phyloP scores from a whole-genome alignment of 2,888 invertebrate species.

The Tenthredo amoena region DNA sequence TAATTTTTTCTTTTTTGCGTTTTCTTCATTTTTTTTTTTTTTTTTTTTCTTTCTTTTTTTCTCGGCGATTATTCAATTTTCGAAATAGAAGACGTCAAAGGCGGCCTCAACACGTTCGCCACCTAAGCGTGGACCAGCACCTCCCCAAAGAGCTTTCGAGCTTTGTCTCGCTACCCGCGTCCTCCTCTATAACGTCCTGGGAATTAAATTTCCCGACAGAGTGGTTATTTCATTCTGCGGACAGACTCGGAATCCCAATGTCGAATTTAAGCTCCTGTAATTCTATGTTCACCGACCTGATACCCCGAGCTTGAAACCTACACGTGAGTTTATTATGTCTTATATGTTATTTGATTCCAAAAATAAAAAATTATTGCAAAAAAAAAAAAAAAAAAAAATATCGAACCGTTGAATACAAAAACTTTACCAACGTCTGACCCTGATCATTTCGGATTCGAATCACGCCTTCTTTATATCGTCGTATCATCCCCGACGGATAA shows the following conservation, averaged over 20 bases:
- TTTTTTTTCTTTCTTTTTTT: neutral
- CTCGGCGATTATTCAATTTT: neutral
- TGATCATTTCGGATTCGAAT: no score
- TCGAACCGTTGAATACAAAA: no score
- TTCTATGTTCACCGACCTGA: neutral
- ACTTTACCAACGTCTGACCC: no score
- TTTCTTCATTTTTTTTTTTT: neutral
- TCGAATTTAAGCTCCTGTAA: neutral
- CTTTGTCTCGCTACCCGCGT: slow-evolving; percentile 53
- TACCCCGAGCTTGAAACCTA: neutral
- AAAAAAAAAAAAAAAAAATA: neutral
- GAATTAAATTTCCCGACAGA: slow-evolving; percentile 69
- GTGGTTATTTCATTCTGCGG: slow-evolving; percentile 66
- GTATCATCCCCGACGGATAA: no score
- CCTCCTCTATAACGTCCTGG: slow-evolving; percentile 55
- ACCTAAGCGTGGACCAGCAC: slow-evolving; percentile 7
- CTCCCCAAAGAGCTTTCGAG: slow-evolving; percentile 41
- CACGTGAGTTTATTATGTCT: no score
- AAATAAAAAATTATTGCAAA: neutral
- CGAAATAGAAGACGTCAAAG: neutral
- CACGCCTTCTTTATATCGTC: no score
- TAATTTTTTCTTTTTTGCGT: slow-evolving; percentile 37
- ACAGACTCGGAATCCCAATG: slow-evolving; percentile 67
- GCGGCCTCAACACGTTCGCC: neutral
- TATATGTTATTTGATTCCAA: neutral